Percentiles rank a stretch among this genome's conserved stretches.
These are phyloP conservation scores for Ligdia adustata DNA, from an alignment of 2,888 invertebrate species.

Conservation along the genomic window DNA sequence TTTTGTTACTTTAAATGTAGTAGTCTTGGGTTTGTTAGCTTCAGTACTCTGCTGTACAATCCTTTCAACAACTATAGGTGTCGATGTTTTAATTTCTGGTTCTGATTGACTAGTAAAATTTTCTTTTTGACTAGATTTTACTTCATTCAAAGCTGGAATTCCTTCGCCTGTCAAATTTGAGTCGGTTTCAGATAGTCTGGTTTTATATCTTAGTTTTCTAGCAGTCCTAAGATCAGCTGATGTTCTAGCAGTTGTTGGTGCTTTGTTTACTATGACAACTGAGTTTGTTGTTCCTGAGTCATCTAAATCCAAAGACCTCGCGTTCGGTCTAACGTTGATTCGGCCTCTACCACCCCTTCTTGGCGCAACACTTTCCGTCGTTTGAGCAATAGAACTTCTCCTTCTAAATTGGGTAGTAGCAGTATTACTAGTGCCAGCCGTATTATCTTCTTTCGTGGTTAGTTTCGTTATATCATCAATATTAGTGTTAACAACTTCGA, in stretches of 20 bases:
- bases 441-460: slow-evolving; percentile 48
- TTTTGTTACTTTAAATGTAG: slow-evolving; percentile 58
- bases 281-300: slow-evolving; percentile 70
- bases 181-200: slow-evolving; percentile 65
- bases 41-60: slow-evolving; percentile 58
- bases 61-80: slow-evolving; percentile 48
- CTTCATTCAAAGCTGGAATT: slow-evolving; percentile 55
- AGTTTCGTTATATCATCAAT: slow-evolving; percentile 58
- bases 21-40: slow-evolving; percentile 50
- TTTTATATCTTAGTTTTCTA: slow-evolving; percentile 67
- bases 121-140: slow-evolving; percentile 71
- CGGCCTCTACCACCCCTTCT: slow-evolving; percentile 58
- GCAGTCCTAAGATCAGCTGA: slow-evolving; percentile 58
- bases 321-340: slow-evolving; percentile 54
- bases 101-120: slow-evolving; percentile 69
- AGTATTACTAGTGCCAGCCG: slow-evolving; percentile 36
- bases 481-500: slow-evolving; percentile 57
- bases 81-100: slow-evolving; percentile 51
- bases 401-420: slow-evolving; percentile 57
- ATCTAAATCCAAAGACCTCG: slow-evolving; percentile 58
- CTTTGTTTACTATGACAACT: slow-evolving; percentile 59
- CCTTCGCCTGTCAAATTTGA: slow-evolving; percentile 72
- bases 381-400: slow-evolving; percentile 52
- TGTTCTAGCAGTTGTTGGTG: slow-evolving; percentile 60
- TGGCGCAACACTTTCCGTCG: slow-evolving; percentile 49